Base-by-base conservation (phyloP, 2,113 vertebrate genomes). In the Sakesphorus luctuosus region DNA sequence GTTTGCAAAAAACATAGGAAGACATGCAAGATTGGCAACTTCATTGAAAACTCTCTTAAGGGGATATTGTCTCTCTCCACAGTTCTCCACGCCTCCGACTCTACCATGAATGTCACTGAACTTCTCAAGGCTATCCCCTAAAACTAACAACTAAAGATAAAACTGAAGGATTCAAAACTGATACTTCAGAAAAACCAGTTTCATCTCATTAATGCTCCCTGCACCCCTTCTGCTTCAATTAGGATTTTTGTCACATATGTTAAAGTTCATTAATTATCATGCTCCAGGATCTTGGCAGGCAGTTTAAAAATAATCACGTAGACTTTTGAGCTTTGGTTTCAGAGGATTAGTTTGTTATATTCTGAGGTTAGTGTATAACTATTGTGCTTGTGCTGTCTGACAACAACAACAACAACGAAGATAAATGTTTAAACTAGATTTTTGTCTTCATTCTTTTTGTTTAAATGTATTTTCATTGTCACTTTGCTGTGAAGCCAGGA, bases 221-320 rank as follows among this genome's bases (percentile, higher is more conserved):
- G 19, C 6, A 10, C 36, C 38, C 28, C 44, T 91, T 69, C 46
- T 29, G 86, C 50, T 85, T 92, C 50, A 69, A n/a, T 93, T 75
- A 66, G 67, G 53, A 85, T 50, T 84, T 95, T 84, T 87, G 77
- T 93, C 77, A 52, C 56, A 24, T 55, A 81, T 56, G 23, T 81
- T 83, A 50, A 93, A 92, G 81, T 83, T 82, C 36, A 56, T 91
- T 86, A 78, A 84, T 93, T 78, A 87, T 93, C 71, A 65, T 87
- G 40, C 38, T 89, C 77, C 0, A 2, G 63, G 50, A 83, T 87
- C 73, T 82, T 90, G 84, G 38, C 74, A 88, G 29, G n/a, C n/a
- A 87, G 43, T 62, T 94, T 80, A 52, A 93, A 96, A 92, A 93
- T 75, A 87, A 79, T 66, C 78, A 52, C 14, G n/a, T 18, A 23